Evolutionary conservation across 2,113 vertebrate species (phyloP).

Genomic region (Centropus unirufus): DNA sequence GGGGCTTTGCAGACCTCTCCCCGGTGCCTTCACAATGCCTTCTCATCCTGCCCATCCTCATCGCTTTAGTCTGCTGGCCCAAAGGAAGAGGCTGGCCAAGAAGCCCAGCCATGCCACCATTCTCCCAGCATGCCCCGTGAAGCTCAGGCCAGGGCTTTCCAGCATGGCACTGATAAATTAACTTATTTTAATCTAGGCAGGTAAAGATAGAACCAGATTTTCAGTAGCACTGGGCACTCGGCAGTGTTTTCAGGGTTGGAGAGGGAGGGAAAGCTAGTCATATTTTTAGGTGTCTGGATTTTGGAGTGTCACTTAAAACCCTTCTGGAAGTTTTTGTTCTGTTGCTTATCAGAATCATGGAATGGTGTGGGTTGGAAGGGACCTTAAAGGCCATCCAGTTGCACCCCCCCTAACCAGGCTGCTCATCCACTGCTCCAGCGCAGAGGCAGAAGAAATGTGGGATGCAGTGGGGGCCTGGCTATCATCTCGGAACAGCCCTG

Average conservation of each 20-base stretch:
- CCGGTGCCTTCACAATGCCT: neutral
- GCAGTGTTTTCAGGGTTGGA: neutral
- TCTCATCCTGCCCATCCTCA: neutral
- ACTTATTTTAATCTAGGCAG: neutral
- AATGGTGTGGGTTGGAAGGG: no score
- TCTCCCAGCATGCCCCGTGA: neutral
- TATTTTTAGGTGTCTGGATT: neutral
- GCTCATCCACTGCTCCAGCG: neutral
- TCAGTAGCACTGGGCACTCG: neutral
- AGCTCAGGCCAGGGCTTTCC: neutral
- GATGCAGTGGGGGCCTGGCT: neutral
- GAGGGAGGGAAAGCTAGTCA: neutral
- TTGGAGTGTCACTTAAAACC: neutral
- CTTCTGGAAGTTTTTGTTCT: neutral
- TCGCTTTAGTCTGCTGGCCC: neutral
- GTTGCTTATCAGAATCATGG: neutral
- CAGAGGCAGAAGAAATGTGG: neutral
- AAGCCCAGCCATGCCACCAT: neutral
- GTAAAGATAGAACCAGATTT: neutral
- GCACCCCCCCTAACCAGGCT: no score
- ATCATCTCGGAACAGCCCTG: neutral
- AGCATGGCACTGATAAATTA: neutral
- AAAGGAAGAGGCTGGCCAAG: neutral
- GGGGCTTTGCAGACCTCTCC: neutral
- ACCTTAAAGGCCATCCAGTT: no score